Percentiles rank a stretch among this genome's conserved stretches.
Evolutionary conservation across 2,888 invertebrate species (phyloP).

Genomic region (Cantharis rufa): DNA sequence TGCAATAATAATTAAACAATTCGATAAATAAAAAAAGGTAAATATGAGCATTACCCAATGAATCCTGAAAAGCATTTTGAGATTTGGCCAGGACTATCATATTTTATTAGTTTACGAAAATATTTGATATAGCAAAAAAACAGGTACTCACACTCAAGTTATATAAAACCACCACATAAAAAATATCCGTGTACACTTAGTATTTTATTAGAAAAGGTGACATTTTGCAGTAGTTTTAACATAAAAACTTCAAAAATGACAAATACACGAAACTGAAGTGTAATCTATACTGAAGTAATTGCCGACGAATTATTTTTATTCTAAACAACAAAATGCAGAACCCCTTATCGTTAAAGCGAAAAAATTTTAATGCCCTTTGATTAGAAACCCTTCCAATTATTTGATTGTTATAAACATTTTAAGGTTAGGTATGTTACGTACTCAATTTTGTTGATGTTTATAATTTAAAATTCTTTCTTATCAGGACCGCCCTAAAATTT

Average conservation of each 20-base stretch:
- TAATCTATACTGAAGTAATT: neutral
- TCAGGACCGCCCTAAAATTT: neutral
- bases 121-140: neutral
- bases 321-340: neutral
- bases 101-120: neutral
- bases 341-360: neutral
- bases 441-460: neutral
- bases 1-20: neutral
- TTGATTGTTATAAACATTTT: neutral
- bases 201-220: neutral
- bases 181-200: neutral
- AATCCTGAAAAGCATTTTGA: neutral
- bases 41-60: too few species aligned
- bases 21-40: neutral
- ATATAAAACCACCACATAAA: neutral
- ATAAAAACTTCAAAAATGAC: neutral
- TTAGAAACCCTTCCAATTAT: neutral
- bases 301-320: neutral
- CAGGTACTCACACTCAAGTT: neutral
- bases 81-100: neutral
- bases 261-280: neutral
- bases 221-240: neutral
- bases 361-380: neutral
- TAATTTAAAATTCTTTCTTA: neutral
- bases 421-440: neutral